Evolutionary conservation across 2,113 vertebrate species (phyloP).

Genomic region (Eurypyga helias): DNA sequence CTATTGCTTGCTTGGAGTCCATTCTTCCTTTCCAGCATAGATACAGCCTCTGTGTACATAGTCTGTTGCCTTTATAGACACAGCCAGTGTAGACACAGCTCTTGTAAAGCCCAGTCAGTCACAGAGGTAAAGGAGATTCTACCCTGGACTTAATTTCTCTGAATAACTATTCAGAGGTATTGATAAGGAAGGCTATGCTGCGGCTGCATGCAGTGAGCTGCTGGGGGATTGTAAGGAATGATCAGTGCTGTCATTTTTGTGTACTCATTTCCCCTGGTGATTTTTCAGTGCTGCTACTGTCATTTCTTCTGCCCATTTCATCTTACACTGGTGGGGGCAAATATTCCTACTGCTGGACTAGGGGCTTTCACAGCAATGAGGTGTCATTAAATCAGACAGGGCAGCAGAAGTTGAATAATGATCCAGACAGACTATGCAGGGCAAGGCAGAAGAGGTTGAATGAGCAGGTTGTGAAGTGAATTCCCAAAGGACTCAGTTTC

Average conservation of each 20-base stretch:
- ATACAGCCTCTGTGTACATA: neutral
- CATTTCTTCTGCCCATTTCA: neutral
- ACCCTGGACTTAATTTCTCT: neutral
- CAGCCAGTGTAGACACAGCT: neutral
- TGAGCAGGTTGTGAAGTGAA: neutral
- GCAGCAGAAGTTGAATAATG: neutral
- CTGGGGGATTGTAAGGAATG: neutral
- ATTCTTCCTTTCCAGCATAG: neutral
- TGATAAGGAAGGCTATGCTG: neutral
- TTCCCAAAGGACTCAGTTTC: neutral
- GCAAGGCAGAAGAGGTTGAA: neutral
- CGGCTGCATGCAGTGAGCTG: neutral
- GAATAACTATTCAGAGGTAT: neutral
- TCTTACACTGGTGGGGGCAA: neutral
- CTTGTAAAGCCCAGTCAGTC: neutral
- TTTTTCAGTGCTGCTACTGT: neutral
- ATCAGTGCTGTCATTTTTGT: neutral
- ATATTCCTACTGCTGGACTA: neutral
- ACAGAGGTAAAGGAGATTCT: neutral
- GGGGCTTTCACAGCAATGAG: neutral
- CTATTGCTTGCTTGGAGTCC: neutral
- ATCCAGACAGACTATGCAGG: neutral
- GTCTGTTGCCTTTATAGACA: neutral
- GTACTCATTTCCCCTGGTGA: neutral
- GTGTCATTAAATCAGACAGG: neutral